Percentiles rank a stretch among this genome's conserved stretches.
These are phyloP conservation scores for Malthinus seriepunctatus DNA, from an alignment of 2,888 invertebrate genomes.

Conservation along the genomic window DNA sequence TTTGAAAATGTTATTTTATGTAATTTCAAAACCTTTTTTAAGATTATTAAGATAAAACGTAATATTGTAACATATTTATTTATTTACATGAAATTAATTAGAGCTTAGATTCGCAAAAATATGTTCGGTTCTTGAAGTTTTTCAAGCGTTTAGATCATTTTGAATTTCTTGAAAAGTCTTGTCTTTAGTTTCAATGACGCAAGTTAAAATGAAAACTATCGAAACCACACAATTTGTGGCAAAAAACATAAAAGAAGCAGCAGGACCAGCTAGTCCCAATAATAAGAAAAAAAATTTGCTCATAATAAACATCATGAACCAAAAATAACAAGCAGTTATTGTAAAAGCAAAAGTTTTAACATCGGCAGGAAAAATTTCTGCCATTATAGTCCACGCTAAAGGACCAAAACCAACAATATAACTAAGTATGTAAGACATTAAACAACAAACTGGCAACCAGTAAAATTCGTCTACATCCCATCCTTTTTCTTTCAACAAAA, in stretches of 20 bases:
- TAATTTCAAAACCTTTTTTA: no score
- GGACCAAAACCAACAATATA: constrained; percentile 75
- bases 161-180: constrained; percentile 84
- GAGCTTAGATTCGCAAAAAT: no score
- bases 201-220: constrained; percentile 72
- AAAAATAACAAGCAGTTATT: not conserved
- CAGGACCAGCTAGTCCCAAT: constrained; percentile 61
- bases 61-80: no score
- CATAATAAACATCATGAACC: constrained; percentile 62
- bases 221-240: constrained; percentile 61
- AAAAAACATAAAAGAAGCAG: constrained; percentile 73
- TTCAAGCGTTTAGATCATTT: constrained; percentile 65
- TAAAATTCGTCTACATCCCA: constrained; percentile 57
- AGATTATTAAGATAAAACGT: no score
- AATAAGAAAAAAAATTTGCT: constrained; percentile 69
- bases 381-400: constrained; percentile 79
- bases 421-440: constrained; percentile 71
- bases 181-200: constrained; percentile 91
- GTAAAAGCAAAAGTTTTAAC: constrained; percentile 66
- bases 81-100: no score
- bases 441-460: constrained; percentile 71
- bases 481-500: constrained; percentile 63
- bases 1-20: no score
- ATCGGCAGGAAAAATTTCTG: constrained; percentile 78
- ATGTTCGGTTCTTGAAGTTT: no score